Percentiles rank a stretch among this genome's conserved stretches.
These are phyloP conservation scores for Drosophila demipolita DNA, from an alignment of 2,888 invertebrate species.

Conservation along the genomic window DNA sequence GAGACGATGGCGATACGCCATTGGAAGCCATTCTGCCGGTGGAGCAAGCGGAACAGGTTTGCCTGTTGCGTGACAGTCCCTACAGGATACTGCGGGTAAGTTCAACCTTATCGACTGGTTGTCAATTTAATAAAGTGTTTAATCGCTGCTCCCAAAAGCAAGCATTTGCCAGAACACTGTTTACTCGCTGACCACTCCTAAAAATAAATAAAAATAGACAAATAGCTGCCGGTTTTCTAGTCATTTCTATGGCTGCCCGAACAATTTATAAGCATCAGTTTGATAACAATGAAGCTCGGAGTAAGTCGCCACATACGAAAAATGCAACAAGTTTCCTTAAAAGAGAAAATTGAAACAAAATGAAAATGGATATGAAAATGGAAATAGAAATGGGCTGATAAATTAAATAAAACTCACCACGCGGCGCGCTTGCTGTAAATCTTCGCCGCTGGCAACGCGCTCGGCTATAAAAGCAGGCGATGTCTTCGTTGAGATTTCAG, in stretches of 20 bases:
- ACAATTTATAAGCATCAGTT: constrained; percentile 3
- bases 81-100: constrained; percentile 84
- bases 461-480: constrained; percentile 66
- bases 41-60: constrained; percentile 86
- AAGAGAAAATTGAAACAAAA: constrained; percentile 27
- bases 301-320: constrained; percentile 3
- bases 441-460: constrained; percentile 26
- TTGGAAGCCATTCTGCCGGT: constrained; percentile 83
- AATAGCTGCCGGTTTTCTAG: constrained; percentile 22
- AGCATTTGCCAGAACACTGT: constrained; percentile 11
- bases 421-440: constrained; percentile 25
- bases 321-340: constrained; percentile 62
- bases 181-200: constrained; percentile 33
- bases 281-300: constrained; percentile 10
- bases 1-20: constrained; percentile 79
- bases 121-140: constrained; percentile 61
- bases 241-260: constrained; percentile 13
- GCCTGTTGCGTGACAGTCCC: constrained; percentile 89
- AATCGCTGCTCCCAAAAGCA: constrained; percentile 13
- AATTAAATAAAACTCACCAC: constrained; percentile 65
- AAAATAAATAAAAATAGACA: neutral
- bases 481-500: constrained; percentile 59
- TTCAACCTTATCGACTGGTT: constrained; percentile 51
- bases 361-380: constrained; percentile 31
- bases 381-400: constrained; percentile 41